Conservation (phyloP, 2,113 vertebrate species). For the Chionis minor region DNA sequence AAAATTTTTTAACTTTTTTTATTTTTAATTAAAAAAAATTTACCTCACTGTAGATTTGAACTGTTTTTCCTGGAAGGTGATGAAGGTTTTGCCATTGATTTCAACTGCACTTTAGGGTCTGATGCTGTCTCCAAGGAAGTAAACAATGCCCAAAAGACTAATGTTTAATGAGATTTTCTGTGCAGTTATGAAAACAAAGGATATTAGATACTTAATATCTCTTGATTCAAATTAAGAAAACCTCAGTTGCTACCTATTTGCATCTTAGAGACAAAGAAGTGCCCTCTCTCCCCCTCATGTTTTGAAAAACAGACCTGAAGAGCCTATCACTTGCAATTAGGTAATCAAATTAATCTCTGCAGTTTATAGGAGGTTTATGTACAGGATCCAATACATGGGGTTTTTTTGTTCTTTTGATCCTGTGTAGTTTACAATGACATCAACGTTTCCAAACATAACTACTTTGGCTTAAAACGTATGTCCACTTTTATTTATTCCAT, state of each 20-base stretch:
- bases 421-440: not conserved
- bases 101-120: not conserved
- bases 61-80: constrained; percentile 37
- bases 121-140: constrained; percentile 47
- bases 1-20: not conserved
- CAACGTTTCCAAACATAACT: not conserved
- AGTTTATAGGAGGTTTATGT: not conserved
- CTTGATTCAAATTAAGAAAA: not conserved
- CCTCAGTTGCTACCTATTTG: not conserved
- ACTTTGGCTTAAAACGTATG: not conserved
- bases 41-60: not conserved
- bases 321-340: not conserved
- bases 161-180: constrained; percentile 36
- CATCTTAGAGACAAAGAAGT: constrained; percentile 1
- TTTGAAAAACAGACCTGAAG: constrained; percentile 16
- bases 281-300: not conserved
- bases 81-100: constrained; percentile 4
- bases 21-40: not conserved
- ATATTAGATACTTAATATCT: not conserved
- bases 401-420: not conserved
- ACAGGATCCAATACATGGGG: not conserved
- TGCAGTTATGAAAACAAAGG: constrained; percentile 6
- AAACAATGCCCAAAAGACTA: constrained; percentile 3
- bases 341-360: not conserved
- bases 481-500: not conserved